phyloP scores from a whole-genome alignment of 2,888 invertebrate genomes.

The Tiliacea aurago region DNA sequence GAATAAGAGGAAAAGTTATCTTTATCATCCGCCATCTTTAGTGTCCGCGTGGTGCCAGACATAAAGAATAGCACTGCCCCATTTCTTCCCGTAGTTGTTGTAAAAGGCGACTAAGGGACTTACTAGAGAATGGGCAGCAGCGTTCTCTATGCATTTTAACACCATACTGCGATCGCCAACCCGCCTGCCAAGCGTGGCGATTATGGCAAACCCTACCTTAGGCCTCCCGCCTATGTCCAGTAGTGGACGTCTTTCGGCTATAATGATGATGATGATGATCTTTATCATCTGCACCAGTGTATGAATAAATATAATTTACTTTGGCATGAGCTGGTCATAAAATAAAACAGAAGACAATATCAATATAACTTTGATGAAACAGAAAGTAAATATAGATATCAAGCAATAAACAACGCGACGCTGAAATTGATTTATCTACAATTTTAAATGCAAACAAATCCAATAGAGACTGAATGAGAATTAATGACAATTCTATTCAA shows the following conservation, averaged over 20 bases:
- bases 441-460: conserved; percentile 49
- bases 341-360: background rate
- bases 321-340: background rate
- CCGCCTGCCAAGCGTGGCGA: too few species aligned
- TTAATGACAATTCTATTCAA: conserved; percentile 52
- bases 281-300: background rate
- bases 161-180: too few species aligned
- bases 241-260: too few species aligned
- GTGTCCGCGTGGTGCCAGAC: too few species aligned
- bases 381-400: background rate
- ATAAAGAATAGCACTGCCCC: too few species aligned
- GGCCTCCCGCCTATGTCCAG: too few species aligned
- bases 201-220: too few species aligned
- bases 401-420: background rate
- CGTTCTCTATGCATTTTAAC: too few species aligned
- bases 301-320: background rate
- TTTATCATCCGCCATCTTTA: background rate
- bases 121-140: too few species aligned
- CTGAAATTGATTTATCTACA: conserved; percentile 25
- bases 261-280: too few species aligned
- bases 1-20: background rate
- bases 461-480: conserved; percentile 19
- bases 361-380: conserved; percentile 10
- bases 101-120: too few species aligned
- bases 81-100: too few species aligned